Evolutionary conservation across 1,140 invertebrate genomes (phyloP), one percentile per base, ranked within the genome.

Genomic region (Lordiphosa clarofinis): DNA sequence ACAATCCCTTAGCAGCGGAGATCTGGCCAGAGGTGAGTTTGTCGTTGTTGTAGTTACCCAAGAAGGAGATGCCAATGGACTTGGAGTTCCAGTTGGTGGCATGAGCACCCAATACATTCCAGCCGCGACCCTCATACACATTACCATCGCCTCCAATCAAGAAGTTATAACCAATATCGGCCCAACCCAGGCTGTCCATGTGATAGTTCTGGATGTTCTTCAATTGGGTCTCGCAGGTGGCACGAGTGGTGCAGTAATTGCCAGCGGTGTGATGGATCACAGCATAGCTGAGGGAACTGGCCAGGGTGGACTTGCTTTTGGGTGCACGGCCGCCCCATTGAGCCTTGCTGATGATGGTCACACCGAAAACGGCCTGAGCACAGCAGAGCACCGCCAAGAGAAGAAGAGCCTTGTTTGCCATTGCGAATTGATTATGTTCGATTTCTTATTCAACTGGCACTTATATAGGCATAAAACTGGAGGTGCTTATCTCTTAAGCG

Each of bases 191-290:
- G 31, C 75, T 89, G 53, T 93, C 91, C 88, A 91, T 91, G 71
- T 93, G 92, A 43, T 89, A 90, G 64, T 89, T 68, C 63, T 93
- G 92, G 89, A 93, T 92, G 57, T 55, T 79, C 49, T 89, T 87
- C 91, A 93, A 90, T 33, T 92, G 88, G 33, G 82, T 64, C 6
- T 82, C 73, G 72, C 92, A 93, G 39, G 91, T 88, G 1, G 67
- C 50, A 19, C 73, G 60, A 73, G 75, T 92, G 52, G 48, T 91
- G 58, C 87, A 88, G 35, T 89, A 84, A 76, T 94, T 95, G 3
- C 87, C 76, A 1, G 92, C 92, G 0, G 93, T 93, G 73, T 96
- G 95, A 89, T 95, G 94, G 58, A 95, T 93, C 39, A 96, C 93
- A 1, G 94, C 94, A 42, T 92, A 94, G 5, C 92, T 91, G 4